Base-by-base conservation (phyloP, 2,888 invertebrate genomes). In the Leptinotarsa haldemani region DNA sequence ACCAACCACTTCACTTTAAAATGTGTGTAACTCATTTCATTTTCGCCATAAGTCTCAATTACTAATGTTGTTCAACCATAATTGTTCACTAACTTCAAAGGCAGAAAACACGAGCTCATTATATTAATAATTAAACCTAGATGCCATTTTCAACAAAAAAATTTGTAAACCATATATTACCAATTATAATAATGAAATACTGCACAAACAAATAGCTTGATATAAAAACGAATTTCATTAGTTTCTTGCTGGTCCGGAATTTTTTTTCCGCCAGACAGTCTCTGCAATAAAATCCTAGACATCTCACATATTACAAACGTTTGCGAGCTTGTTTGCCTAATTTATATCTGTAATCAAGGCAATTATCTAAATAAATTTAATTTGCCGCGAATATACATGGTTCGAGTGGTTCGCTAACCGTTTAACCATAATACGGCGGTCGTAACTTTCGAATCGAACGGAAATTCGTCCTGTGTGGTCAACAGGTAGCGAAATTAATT, bases 331-430 rank as follows among this genome's bases (percentile, higher is more conserved):
- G 69, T 70, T 65, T 20, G 7, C 25, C 53, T 66, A 73, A 73
- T 75, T 73, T 73, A 75, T 73, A 52, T 66, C 70, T 20, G 68
- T 69, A 68, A 70, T 75, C 47, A 58, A 70, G 65, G 68, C 68
- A 67, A 75, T 71, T 63, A 76, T 68, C 53, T 56, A 73, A 69
- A 70, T 75, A 70, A 73, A 75, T 73, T 73, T 65, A 70, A 72
- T 71, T 69, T 71, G 64, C 52, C 46, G 64, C 65, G 74, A 65
- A 69, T 74, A 65, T 71, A 74, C 74, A 71, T 65, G 40, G 65
- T 52, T 50, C 48, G 48, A 22, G 46, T 30, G 22, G 58, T 40
- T 58, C n/a, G n/a, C 48, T 12, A 63, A 20, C 46, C 69, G 4
- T 69, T 64, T 70, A 64, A 70, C 70, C 52, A 70, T 48, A 16